These are phyloP conservation scores for Ichneumoninae sp. DNA, from an alignment of 2,888 invertebrate species.

Conservation along the genomic window DNA sequence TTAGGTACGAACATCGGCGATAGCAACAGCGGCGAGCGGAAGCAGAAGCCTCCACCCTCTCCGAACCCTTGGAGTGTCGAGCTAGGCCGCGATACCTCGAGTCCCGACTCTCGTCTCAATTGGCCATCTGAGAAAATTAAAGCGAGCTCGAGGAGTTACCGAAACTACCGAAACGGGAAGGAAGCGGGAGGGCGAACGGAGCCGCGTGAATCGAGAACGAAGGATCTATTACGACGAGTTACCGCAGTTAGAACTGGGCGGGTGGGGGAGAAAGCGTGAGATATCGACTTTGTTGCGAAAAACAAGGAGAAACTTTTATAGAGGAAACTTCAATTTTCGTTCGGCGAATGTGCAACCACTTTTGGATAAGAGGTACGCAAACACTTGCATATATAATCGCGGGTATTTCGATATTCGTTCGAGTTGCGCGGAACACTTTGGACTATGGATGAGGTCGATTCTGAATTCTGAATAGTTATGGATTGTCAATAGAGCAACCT, in stretches of 20 bases:
- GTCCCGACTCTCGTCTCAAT: constrained; percentile 44
- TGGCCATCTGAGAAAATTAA: constrained; percentile 64
- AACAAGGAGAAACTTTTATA: background rate
- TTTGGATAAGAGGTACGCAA: background rate
- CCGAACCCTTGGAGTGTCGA: constrained; percentile 29
- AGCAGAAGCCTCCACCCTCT: constrained; percentile 21
- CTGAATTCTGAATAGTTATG: background rate
- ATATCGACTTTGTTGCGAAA: constrained; percentile 16
- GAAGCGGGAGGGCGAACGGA: background rate
- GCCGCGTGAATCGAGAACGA: constrained; percentile 14
- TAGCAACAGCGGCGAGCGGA: constrained; percentile 32
- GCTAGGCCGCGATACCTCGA: constrained; percentile 13
- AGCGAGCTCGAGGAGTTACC: constrained; percentile 33
- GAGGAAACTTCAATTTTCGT: background rate
- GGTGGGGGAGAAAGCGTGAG: background rate
- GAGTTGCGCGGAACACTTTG: background rate
- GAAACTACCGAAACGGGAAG: constrained; percentile 26
- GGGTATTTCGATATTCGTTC: background rate
- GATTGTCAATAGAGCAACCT: background rate
- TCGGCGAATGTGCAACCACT: background rate
- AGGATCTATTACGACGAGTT: constrained; percentile 24
- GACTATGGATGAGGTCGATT: background rate
- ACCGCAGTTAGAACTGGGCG: constrained; percentile 8
- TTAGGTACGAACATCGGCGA: constrained; percentile 41
- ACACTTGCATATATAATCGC: background rate